A percentile compares a stretch with the other conserved stretches of the same genome.
These are phyloP conservation scores for Gandaritis pyraliata DNA, from an alignment of 2,888 invertebrate genomes.

Conservation along the genomic window DNA sequence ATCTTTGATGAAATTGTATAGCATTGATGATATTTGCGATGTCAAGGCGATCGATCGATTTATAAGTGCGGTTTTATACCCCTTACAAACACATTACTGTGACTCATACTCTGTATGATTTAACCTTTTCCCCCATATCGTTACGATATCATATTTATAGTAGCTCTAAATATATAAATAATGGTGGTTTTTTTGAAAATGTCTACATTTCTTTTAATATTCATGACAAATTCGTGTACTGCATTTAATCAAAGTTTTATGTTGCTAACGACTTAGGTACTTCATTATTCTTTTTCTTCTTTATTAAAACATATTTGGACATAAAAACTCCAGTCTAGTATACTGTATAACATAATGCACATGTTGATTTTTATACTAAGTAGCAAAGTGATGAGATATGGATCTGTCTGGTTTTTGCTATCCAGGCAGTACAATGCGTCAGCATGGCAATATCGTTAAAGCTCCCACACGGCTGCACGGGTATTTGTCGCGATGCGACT, in stretches of 20 bases:
- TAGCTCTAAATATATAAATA: neutral
- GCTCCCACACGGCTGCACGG: neutral
- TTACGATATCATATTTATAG: neutral
- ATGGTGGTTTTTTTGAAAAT: neutral
- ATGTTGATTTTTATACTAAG: neutral
- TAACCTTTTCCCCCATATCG: constrained; percentile 4
- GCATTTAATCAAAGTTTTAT: neutral
- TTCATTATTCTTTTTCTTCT: neutral
- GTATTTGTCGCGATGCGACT: neutral
- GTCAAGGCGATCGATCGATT: constrained; percentile 1
- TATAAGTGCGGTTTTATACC: constrained; percentile 11
- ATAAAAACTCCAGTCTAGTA: no score
- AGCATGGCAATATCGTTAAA: constrained; percentile 1
- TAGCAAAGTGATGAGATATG: neutral
- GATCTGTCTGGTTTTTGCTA: neutral
- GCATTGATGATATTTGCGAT: constrained; percentile 9
- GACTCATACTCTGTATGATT: constrained; percentile 14
- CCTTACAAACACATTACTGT: constrained; percentile 1
- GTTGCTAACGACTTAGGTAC: no score
- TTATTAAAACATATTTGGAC: no score
- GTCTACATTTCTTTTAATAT: neutral
- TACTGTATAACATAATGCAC: no score
- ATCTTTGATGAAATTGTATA: neutral
- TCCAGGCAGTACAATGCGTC: constrained; percentile 1
- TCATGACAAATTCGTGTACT: neutral